Evolutionary conservation across 2,113 vertebrate species (phyloP), one percentile per base, ranked within the genome.

Genomic region (Austrofundulus limnaeus): DNA sequence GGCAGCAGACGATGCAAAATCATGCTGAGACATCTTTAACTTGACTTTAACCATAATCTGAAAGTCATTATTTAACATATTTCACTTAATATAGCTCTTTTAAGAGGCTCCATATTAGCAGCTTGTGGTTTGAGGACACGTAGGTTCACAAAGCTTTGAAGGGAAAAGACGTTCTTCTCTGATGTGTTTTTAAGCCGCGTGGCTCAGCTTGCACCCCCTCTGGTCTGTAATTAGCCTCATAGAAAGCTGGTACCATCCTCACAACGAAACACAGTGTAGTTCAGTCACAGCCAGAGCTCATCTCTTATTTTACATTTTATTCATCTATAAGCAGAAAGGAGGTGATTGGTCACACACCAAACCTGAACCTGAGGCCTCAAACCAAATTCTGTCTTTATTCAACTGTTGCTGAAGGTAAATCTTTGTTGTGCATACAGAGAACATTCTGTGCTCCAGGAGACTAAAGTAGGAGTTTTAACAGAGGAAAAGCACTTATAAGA

Each of bases 171-270:
- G 21, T 34, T 71, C 37, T 24, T 54, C 16, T 61, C 63, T 85
- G 47, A 85, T 83, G 85, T 87, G 81, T 84, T 85, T 84, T 61
- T 75, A 63, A 81, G 81, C 78, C 57, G n/a, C 57, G 75, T 63
- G 80, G 78, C 75, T 64, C 39, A 61, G 65, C 70, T 73, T 58
- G 48, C 78, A 75, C 71, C 75, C 82, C 80, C 81, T 76, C 66
- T 72, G 77, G 78, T 66, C 82, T 87, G 69, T 88, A 87, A 88
- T 88, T 86, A 87, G 63, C 57, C 50, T 34, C 11, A 37, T 3
- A 48, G 21, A 64, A 75, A 77, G 84, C 71, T 80, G 75, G 73
- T 41, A 60, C 46, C 71, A 15, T 39, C 58, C 51, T 66, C 56
- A 59, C 70, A 71, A 49, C 58, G 69, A 58, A 77, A 76, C 66